Conservation (phyloP, 2,797 vertebrate species). For the Intellagama lesueurii region DNA sequence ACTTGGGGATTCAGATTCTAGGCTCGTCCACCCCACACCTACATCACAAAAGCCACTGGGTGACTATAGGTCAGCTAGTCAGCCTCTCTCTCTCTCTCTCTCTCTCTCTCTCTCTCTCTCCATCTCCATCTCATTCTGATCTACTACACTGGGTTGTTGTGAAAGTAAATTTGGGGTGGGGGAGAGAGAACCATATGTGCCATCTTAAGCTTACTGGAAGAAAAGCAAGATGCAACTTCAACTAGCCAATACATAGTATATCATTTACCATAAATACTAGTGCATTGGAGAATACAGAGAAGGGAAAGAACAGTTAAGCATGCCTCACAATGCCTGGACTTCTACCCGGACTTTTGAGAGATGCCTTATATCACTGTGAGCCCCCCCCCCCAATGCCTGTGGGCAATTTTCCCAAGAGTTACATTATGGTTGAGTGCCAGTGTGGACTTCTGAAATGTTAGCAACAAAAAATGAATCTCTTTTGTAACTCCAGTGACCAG, state of each 20-base stretch:
- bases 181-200: too few species aligned
- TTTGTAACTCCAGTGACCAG: conserved; percentile 7
- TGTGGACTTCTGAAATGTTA: background rate
- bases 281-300: background rate
- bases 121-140: too few species aligned
- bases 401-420: background rate
- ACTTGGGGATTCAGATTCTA: too few species aligned
- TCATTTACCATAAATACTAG: background rate
- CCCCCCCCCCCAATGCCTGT: background rate
- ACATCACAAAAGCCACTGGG: too few species aligned
- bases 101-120: too few species aligned
- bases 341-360: background rate
- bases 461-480: conserved; percentile 9
- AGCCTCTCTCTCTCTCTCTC: too few species aligned
- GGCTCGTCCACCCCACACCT: too few species aligned
- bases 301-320: background rate
- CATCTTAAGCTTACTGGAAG: too few species aligned
- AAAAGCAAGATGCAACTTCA: background rate
- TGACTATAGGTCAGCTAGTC: too few species aligned
- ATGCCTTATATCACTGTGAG: background rate
- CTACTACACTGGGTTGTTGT: too few species aligned
- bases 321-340: background rate
- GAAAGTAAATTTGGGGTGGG: too few species aligned
- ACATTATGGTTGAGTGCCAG: background rate
- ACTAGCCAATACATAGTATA: background rate